Conservation (phyloP, 1,140 invertebrate species). For the Andrena cerasifolii region DNA sequence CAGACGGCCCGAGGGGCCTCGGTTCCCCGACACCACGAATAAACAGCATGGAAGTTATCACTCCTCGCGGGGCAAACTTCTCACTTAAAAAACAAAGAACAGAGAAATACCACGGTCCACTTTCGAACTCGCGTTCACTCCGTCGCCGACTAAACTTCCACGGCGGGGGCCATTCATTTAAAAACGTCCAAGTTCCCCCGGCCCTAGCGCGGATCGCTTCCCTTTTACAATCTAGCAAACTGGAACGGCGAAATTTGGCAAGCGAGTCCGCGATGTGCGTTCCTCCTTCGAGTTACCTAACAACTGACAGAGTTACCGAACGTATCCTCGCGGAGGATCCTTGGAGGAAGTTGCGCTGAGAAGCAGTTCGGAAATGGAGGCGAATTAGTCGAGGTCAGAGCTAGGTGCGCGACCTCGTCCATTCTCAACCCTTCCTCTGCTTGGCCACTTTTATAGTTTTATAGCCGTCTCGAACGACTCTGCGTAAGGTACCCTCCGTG, state of each 20-base stretch:
- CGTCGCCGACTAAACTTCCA: background rate
- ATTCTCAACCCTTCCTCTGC: constrained; percentile 70
- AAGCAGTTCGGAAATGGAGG: constrained; percentile 27
- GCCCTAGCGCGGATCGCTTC: background rate
- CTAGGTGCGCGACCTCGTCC: constrained; percentile 40
- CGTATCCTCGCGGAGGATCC: background rate
- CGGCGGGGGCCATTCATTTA: background rate
- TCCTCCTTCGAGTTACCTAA: background rate
- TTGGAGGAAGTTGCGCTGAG: constrained; percentile 14
- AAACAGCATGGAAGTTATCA: background rate
- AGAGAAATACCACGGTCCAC: background rate
- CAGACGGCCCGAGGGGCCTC: background rate
- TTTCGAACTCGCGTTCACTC: background rate
- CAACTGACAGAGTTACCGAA: constrained; percentile 7
- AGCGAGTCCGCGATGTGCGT: background rate
- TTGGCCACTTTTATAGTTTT: constrained; percentile 73
- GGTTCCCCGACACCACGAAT: background rate
- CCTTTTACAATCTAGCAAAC: background rate
- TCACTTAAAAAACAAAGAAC: background rate
- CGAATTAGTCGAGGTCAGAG: constrained; percentile 48
- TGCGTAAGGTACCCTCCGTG: background rate
- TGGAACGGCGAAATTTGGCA: background rate
- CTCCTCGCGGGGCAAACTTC: background rate
- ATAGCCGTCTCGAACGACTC: constrained; percentile 54
- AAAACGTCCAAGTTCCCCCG: background rate